A percentile compares a stretch with the other conserved stretches of the same genome.
Conservation (phyloP, 2,113 vertebrate genomes). For the Xenus cinereus region DNA sequence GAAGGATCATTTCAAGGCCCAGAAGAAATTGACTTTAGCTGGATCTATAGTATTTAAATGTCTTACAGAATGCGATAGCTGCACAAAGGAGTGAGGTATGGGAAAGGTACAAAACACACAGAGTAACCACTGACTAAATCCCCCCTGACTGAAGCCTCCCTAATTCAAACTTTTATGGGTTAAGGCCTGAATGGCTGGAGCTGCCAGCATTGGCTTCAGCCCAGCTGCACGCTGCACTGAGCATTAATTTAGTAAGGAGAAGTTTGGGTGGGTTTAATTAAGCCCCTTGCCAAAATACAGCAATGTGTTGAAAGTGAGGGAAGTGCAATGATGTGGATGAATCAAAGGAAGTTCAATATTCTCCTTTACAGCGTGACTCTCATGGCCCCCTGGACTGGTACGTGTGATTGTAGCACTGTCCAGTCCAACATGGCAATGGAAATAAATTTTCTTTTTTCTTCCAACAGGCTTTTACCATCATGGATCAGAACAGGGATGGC, state of each 20-base stretch:
- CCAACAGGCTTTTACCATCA: conserved; percentile 89
- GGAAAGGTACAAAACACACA: neutral
- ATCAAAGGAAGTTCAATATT: conserved; percentile 42
- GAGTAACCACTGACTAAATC: neutral
- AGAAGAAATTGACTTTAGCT: neutral
- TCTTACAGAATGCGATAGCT: neutral
- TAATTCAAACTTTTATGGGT: conserved; percentile 18
- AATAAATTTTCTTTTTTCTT: neutral
- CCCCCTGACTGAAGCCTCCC: neutral
- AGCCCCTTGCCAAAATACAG: conserved; percentile 59
- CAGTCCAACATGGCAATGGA: neutral
- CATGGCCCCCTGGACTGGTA: neutral
- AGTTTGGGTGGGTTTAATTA: conserved; percentile 68
- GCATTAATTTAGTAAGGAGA: conserved; percentile 50
- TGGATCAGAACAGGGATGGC: conserved; percentile 92
- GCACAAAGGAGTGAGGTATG: neutral
- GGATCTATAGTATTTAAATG: neutral
- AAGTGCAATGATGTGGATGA: conserved; percentile 29
- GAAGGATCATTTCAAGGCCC: neutral
- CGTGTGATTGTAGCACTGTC: neutral
- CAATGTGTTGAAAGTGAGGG: conserved; percentile 38
- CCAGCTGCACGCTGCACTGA: conserved; percentile 38
- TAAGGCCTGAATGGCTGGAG: conserved; percentile 37
- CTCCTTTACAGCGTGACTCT: neutral
- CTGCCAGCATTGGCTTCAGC: conserved; percentile 56